These are phyloP conservation scores for Frankliniella fusca DNA, from an alignment of 2,888 invertebrate genomes.

Conservation along the genomic window DNA sequence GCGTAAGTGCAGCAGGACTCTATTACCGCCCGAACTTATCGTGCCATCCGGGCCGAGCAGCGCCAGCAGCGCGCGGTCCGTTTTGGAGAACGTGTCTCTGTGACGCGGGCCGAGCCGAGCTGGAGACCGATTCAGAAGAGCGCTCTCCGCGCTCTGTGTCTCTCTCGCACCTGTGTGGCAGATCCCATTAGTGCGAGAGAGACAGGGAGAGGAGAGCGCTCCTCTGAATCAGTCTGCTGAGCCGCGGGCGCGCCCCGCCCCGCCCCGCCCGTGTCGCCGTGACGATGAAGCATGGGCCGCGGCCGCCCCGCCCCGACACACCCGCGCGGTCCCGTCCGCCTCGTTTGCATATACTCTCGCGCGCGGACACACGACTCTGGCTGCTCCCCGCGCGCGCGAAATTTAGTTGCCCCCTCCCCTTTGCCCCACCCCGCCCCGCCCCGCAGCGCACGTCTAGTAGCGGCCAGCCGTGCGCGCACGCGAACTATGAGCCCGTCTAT, in stretches of 20 bases:
- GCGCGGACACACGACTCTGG: background rate
- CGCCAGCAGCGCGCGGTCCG: too few relatives aligned
- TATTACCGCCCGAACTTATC: background rate
- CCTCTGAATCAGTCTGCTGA: background rate
- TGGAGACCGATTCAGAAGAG: too few relatives aligned
- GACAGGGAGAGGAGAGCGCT: too few relatives aligned
- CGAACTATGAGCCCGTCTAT: constrained; percentile 24
- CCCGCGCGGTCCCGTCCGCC: background rate
- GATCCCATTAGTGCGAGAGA: too few relatives aligned
- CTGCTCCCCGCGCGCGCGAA: constrained; percentile 3
- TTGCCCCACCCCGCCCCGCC: background rate
- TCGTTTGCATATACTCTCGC: constrained; percentile 4
- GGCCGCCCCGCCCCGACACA: background rate
- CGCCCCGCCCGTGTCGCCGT: background rate
- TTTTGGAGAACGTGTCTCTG: too few relatives aligned
- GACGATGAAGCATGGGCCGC: constrained; percentile 15
- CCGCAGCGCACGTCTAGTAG: background rate
- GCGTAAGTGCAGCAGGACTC: constrained; percentile 6
- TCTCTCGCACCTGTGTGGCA: too few relatives aligned
- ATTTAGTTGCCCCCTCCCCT: background rate
- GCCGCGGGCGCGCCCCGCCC: background rate
- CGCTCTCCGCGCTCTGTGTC: too few relatives aligned
- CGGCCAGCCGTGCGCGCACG: background rate
- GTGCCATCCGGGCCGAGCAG: background rate
- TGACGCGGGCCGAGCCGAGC: too few relatives aligned